Conservation (phyloP, 2,888 invertebrate genomes). For the Pristionchus entomophagus region DNA sequence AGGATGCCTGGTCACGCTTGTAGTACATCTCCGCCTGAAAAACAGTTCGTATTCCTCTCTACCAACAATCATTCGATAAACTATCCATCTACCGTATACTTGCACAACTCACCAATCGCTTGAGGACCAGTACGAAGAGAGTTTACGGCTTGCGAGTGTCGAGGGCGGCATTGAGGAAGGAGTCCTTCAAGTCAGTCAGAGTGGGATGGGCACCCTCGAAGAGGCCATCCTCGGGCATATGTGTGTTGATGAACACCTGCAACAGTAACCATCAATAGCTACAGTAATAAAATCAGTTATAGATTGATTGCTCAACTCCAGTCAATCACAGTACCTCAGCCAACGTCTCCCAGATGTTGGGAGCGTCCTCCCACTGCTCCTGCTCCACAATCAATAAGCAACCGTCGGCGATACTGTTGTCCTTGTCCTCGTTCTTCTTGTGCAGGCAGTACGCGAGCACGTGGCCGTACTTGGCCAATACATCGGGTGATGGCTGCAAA, state of each 20-base stretch:
- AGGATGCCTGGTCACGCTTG: background rate
- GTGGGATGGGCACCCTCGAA: conserved; percentile 32
- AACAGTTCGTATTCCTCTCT: too few relatives aligned
- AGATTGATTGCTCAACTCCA: background rate
- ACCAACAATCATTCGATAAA: too few relatives aligned
- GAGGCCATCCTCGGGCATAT: background rate
- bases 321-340: conserved; percentile 27
- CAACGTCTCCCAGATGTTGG: conserved; percentile 5
- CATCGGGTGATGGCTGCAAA: background rate
- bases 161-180: conserved; percentile 41
- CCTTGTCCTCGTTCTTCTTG: background rate
- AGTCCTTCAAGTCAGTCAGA: conserved; percentile 31
- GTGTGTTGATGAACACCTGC: conserved; percentile 42
- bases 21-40: conserved; percentile 44
- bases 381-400: background rate
- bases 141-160: conserved; percentile 31
- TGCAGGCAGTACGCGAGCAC: conserved; percentile 15
- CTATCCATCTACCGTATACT: background rate
- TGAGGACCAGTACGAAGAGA: conserved; percentile 13
- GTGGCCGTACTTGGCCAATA: conserved; percentile 9
- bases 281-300: background rate
- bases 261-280: background rate
- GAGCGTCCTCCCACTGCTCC: conserved; percentile 29
- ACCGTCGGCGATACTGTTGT: conserved; percentile 18
- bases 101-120: conserved; percentile 29